A percentile compares a stretch with the other conserved stretches of the same genome.
Conservation (phyloP, 2,888 invertebrate genomes). For the Hypselothyrea guttata region DNA sequence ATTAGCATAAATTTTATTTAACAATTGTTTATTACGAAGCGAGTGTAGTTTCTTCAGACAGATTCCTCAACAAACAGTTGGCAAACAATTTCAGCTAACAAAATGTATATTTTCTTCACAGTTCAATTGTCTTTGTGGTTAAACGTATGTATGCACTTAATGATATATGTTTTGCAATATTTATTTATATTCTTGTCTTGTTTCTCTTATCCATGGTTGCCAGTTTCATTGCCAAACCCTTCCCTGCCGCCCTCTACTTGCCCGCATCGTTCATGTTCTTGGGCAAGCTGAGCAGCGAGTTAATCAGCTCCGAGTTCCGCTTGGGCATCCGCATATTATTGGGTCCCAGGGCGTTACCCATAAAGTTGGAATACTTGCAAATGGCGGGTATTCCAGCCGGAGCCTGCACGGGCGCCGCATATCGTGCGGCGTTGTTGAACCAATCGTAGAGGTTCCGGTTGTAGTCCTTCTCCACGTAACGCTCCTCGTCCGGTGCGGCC, state of each 20-base stretch:
- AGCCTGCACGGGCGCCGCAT: slow-evolving; percentile 64
- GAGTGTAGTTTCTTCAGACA: slow-evolving; percentile 1
- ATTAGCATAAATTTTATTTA: too few species aligned
- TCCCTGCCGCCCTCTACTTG: slow-evolving; percentile 80
- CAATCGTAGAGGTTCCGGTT: slow-evolving; percentile 78
- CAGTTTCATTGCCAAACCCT: not conserved
- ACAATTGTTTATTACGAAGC: too few species aligned
- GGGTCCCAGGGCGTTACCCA: slow-evolving; percentile 55
- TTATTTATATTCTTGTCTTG: slow-evolving; percentile 18
- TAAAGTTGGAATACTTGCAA: slow-evolving; percentile 70
- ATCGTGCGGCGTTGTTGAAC: slow-evolving; percentile 71
- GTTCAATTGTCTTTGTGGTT: too few species aligned
- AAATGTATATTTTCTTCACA: too few species aligned
- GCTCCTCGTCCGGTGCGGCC: slow-evolving; percentile 79
- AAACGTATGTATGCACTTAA: slow-evolving; percentile 22
- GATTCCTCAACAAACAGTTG: not conserved
- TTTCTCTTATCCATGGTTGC: not conserved
- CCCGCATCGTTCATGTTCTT: slow-evolving; percentile 90
- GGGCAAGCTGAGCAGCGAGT: slow-evolving; percentile 89
- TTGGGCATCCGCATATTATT: slow-evolving; percentile 84
- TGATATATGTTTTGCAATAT: slow-evolving; percentile 18
- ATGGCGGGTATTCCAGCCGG: slow-evolving; percentile 44
- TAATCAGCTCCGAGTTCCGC: slow-evolving; percentile 88
- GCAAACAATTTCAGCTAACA: too few species aligned
- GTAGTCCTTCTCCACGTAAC: slow-evolving; percentile 80